A percentile compares a stretch with the other conserved stretches of the same genome.
Conservation (phyloP, 1,140 invertebrate species). For the Homalodisca vitripennis region DNA sequence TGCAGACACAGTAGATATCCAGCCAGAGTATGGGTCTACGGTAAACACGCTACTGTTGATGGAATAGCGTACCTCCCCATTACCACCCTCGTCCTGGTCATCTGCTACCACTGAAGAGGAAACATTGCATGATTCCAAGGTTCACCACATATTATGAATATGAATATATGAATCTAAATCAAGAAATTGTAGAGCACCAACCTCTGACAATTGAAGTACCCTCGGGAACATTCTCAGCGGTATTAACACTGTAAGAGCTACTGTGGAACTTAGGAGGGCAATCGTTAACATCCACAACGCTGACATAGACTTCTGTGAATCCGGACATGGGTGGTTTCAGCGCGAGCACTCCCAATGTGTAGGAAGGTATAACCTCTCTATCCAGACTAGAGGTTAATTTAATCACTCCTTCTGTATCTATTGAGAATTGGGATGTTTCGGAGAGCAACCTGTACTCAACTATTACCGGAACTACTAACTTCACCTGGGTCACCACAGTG, state of each 20-base stretch:
- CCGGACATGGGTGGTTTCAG: constrained; percentile 71
- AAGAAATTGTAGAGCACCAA: too few relatives aligned
- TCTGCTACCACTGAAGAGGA: constrained; percentile 82
- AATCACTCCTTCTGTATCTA: constrained; percentile 73
- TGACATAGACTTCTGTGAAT: constrained; percentile 68
- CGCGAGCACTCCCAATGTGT: constrained; percentile 78
- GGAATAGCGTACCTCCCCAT: constrained; percentile 71
- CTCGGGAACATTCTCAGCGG: constrained; percentile 82
- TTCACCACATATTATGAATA: too few relatives aligned
- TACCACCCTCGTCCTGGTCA: constrained; percentile 79
- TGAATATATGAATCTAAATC: too few relatives aligned
- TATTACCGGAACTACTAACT: constrained; percentile 58
- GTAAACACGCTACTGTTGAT: constrained; percentile 66
- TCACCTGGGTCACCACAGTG: constrained; percentile 61
- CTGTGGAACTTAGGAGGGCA: constrained; percentile 54
- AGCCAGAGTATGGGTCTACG: constrained; percentile 79
- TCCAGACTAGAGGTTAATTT: constrained; percentile 70
- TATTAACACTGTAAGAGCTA: constrained; percentile 67
- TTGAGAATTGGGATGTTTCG: constrained; percentile 63
- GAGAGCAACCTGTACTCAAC: constrained; percentile 67
- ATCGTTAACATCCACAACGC: constrained; percentile 86
- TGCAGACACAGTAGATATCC: constrained; percentile 67
- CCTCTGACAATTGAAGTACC: constrained; percentile 73
- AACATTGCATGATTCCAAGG: too few relatives aligned
- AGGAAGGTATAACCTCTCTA: constrained; percentile 67